These are phyloP conservation scores for Ypsolopha sequella DNA, from an alignment of 2,888 invertebrate species.

Conservation along the genomic window DNA sequence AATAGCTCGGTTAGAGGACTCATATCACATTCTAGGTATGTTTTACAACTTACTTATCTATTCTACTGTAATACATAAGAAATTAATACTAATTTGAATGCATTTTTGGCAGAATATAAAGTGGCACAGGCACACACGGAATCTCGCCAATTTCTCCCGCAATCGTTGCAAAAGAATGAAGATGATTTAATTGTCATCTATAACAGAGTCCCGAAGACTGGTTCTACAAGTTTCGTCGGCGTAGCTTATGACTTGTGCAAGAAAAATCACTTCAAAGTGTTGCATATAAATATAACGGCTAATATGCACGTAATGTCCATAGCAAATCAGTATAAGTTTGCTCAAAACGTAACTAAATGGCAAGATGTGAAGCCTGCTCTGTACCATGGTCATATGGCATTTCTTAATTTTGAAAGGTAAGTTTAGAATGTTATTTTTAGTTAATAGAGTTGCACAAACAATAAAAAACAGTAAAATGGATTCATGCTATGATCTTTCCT, in stretches of 20 bases:
- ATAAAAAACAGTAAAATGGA: too few species aligned
- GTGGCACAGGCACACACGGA: constrained; percentile 38
- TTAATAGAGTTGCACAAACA: too few species aligned
- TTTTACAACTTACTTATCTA: background rate
- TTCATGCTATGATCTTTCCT: too few species aligned
- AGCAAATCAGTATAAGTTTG: constrained; percentile 90
- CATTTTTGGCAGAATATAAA: constrained; percentile 44
- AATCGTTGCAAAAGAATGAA: constrained; percentile 42
- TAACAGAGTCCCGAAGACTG: constrained; percentile 97
- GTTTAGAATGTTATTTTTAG: constrained; percentile 16
- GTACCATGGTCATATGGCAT: constrained; percentile 98
- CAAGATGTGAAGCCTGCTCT: constrained; percentile 90
- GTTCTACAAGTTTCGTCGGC: constrained; percentile 95
- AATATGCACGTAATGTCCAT: constrained; percentile 96
- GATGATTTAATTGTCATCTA: constrained; percentile 89
- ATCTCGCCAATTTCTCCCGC: constrained; percentile 50
- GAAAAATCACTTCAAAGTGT: constrained; percentile 72
- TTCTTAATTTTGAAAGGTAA: constrained; percentile 93
- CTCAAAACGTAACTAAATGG: constrained; percentile 93
- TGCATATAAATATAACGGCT: constrained; percentile 96
- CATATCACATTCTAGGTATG: constrained; percentile 50
- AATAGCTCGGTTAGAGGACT: constrained; percentile 52
- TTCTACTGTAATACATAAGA: background rate
- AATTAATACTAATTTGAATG: background rate
- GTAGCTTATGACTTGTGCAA: constrained; percentile 90